phyloP scores from a whole-genome alignment of 2,797 vertebrate genomes.

The Trachops cirrhosus region DNA sequence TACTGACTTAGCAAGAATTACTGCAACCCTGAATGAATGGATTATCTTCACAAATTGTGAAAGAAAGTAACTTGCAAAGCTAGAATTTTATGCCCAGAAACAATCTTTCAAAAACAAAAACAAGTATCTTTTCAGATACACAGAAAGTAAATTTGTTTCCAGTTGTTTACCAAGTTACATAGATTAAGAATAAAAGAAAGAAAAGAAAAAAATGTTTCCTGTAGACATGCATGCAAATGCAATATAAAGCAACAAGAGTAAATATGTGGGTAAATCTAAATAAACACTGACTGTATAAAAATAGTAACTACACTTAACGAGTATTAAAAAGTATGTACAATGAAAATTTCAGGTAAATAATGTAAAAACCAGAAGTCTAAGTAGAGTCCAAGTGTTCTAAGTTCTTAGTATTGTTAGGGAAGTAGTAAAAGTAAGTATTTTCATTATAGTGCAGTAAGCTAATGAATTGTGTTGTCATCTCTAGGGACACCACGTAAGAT shows the following conservation, averaged over 20 bases:
- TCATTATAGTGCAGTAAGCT: not conserved
- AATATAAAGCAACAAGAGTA: not conserved
- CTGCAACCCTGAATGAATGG: not conserved
- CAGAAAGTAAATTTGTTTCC: not conserved
- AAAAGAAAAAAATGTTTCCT: not conserved
- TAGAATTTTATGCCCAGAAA: not conserved
- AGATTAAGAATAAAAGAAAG: not conserved
- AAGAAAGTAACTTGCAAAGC: not conserved
- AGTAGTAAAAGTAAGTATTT: conserved; percentile 27
- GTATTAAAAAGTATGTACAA: not conserved
- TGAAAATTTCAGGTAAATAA: not conserved
- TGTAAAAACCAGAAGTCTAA: not conserved
- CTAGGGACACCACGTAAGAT: not conserved
- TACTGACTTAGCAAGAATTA: not conserved
- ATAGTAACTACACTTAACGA: not conserved
- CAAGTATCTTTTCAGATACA: not conserved
- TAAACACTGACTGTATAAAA: not conserved
- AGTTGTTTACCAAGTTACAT: not conserved
- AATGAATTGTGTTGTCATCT: not conserved
- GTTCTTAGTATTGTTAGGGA: not conserved
- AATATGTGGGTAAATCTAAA: not conserved
- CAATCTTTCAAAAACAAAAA: not conserved
- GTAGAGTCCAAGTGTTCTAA: not conserved
- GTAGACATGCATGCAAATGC: not conserved
- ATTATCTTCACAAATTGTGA: not conserved